Base-by-base conservation (phyloP, 2,113 vertebrate genomes). In the Microcebus lehilahytsara region DNA sequence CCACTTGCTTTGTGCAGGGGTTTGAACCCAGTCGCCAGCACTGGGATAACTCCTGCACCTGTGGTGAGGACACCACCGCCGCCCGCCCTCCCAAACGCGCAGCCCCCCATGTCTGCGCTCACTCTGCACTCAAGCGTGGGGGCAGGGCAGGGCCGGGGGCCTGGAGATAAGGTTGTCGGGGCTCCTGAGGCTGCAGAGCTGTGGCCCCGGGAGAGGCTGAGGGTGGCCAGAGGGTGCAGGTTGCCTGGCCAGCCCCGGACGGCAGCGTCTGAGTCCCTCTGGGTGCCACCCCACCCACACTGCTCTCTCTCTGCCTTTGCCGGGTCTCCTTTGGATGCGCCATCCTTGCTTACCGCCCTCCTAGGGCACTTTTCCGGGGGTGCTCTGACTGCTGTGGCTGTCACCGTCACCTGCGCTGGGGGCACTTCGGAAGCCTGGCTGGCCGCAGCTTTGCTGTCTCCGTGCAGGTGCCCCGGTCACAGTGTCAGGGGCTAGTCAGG, bases 311-410 rank as follows among this genome's bases (percentile, higher is more conserved):
- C 42, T 0, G 25, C 46, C 40, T 17, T 19, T 56, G 20, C 58
- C 0, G 17, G 1, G 9, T 1, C 0, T 56, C 56, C 42, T 17
- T 5, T 23, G 13, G 42, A 46, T 1, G 9, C 27, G 25, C 34
- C 9, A 0, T 49, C 13, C 12, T 1, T 1, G 27, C 51, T 37
- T 14, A 22, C 37, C 30, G 9, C 25, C 75, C 20, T 2, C 27
- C 56, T 9, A 10, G 32, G 22, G 14, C 89, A 46, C 51, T 4
- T 32, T 22, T 62, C 17, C 5, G 10, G 51, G 22, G 42, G 37
- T 30, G 14, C 51, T 20, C 86, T 46, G 30, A 25, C 14, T 23
- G 46, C 7, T 8, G 5, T 25, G 6, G 46, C 10, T 1, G 1
- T 77, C 37, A 20, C 30, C 9, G 0, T 49, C 46, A 27, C 6